These are phyloP conservation scores for Pteropus alecto DNA, from an alignment of 2,113 vertebrate genomes.

Conservation along the genomic window DNA sequence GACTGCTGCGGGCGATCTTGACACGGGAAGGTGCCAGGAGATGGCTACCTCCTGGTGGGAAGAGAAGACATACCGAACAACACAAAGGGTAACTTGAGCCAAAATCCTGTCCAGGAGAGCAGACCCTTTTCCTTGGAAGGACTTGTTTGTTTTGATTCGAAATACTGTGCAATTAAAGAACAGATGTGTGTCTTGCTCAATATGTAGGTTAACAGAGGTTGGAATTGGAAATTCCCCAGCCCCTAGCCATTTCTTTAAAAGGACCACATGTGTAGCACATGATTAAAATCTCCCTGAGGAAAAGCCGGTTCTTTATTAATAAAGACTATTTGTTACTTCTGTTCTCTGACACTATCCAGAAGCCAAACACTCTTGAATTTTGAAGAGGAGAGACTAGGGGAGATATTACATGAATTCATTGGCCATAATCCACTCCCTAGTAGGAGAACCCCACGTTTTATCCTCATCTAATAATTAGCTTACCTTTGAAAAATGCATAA, in stretches of 20 bases:
- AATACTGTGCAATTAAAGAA: constrained; percentile 39
- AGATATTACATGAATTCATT: neutral
- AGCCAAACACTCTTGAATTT: constrained; percentile 26
- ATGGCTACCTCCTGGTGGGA: neutral
- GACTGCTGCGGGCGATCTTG: neutral
- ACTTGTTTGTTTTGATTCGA: constrained; percentile 60
- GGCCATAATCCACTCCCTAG: neutral
- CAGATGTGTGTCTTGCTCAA: constrained; percentile 51
- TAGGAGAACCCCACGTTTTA: neutral
- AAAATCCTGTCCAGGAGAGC: neutral
- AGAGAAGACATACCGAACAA: neutral
- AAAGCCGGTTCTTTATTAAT: neutral
- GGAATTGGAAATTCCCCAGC: constrained; percentile 53
- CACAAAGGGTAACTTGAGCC: constrained; percentile 24
- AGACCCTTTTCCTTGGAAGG: neutral
- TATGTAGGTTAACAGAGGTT: neutral
- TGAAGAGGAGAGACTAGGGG: neutral
- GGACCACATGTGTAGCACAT: neutral
- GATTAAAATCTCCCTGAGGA: constrained; percentile 7
- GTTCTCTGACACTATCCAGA: constrained; percentile 12
- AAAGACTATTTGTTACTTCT: neutral
- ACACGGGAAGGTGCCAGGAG: neutral
- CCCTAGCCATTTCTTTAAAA: constrained; percentile 45
- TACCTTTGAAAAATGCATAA: neutral
- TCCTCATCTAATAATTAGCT: neutral